These are phyloP conservation scores for Sthenelais limicola DNA, from an alignment of 2,888 invertebrate species.

Conservation along the genomic window DNA sequence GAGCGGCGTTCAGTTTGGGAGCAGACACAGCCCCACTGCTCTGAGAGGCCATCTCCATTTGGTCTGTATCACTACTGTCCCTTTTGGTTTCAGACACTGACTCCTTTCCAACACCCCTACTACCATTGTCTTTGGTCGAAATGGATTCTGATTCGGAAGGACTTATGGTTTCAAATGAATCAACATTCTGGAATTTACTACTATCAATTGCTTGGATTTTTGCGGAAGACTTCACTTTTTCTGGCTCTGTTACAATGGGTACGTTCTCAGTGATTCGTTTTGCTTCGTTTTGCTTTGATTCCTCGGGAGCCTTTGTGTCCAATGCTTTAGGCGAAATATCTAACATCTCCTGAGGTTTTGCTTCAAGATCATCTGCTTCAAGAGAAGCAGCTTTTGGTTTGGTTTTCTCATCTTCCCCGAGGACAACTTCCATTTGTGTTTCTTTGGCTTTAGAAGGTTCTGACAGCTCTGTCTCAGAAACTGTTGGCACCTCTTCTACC, in stretches of 20 bases:
- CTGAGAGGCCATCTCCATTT: not conserved
- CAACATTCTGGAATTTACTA: constrained; percentile 20
- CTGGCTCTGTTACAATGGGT: constrained; percentile 1
- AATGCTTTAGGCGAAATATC: not conserved
- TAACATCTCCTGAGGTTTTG: not conserved
- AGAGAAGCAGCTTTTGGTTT: too few relatives aligned
- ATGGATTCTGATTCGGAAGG: not conserved
- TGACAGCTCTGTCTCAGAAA: not conserved
- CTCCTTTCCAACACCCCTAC: constrained; percentile 8
- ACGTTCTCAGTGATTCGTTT: not conserved
- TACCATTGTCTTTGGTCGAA: constrained; percentile 5
- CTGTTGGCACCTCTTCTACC: not conserved
- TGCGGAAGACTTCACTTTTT: not conserved
- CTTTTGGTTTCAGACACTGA: not conserved
- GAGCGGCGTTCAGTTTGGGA: not conserved
- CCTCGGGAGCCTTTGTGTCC: not conserved
- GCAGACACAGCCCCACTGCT: not conserved
- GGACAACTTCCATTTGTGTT: too few relatives aligned
- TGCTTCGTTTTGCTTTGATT: not conserved
- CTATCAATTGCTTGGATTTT: not conserved
- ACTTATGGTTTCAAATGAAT: not conserved
- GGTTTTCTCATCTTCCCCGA: too few relatives aligned
- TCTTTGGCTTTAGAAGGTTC: constrained; percentile 5
- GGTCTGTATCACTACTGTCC: constrained; percentile 1
- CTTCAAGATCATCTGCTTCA: not conserved